Base-by-base conservation (phyloP, 1,140 invertebrate genomes). In the Pissodes strobi region DNA sequence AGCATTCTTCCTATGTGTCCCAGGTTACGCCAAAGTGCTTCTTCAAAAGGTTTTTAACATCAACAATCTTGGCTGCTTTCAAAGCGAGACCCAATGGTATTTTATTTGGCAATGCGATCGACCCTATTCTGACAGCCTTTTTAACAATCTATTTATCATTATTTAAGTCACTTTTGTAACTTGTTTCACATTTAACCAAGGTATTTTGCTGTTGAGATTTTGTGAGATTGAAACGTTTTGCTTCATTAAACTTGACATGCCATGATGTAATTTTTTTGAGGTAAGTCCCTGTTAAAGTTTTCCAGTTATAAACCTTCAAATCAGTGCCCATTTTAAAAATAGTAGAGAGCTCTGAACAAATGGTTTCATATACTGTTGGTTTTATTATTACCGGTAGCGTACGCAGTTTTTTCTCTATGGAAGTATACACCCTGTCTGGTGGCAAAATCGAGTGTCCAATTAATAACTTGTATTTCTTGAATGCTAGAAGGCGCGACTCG, bases 231-330 rank as follows among this genome's bases (percentile, higher is more conserved):
- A 43, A 43, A 10, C 9, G 39, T 43, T 43, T 43, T 43, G 39
- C 39, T 43, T 43, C 39, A 43, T 43, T 43, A 43, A 43, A 43
- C 39, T 43, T 43, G 39, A 43, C 5, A 13, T 43, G 15, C 39
- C 39, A 43, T 5, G 39, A 10, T 43, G 39, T n/a, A 43, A 13
- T 43, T 43, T 43, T 43, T 17, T 43, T 43, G 5, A 43, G n/a
- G 39, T 43, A 17, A 43, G 9, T 17, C 39, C 15, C 39, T 43
- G 15, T 13, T 43, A 43, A 43, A 43, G 9, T 43, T 43, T 43
- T 43, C 39, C 39, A 43, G 39, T 43, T 13, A 17, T 43, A 43
- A 12, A 43, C 15, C 39, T 43, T 43, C n/a, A n/a, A n/a, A n/a
- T n/a, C n/a, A n/a, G n/a, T n/a, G n/a, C n/a, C n/a, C n/a, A n/a